Base-by-base conservation (phyloP, 2,888 invertebrate genomes). In the Orthosia incerta region DNA sequence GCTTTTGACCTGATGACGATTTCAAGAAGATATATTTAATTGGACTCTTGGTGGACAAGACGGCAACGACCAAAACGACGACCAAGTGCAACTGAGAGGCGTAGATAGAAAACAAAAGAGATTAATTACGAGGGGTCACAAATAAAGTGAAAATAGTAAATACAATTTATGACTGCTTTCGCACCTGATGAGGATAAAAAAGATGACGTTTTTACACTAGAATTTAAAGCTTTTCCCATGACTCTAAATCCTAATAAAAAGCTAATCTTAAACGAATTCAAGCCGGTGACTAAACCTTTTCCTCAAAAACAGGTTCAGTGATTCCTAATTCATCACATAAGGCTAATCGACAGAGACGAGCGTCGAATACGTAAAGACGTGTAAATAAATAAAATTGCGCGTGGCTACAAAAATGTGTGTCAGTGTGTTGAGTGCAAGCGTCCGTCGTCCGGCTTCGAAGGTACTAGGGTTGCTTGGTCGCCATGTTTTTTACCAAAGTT, bases 331-430 rank as follows among this genome's bases (percentile, higher is more conserved):
- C 82, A 85, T 85, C 85, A 71, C 83, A 76, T 75, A 76, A 74
- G 87, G 85, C 89, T 93, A 92, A 92, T 91, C 89, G 88, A 55
- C 64, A 55, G 89, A 89, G 87, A 80, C 82, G 84, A 76, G 61
- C 71, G 61, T 60, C 86, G 94, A 93, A 94, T 94, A 86, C 85
- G 88, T 90, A 92, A 93, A 93, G 87, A 88, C 88, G 90, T 87
- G 91, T 93, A 94, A 93, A 94, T 93, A 93, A 92, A 94, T 94
- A 93, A 94, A 94, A 93, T 90, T 88, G 92, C 90, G 87, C 84
- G 86, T 86, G 86, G 87, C 85, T 88, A 89, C 86, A 91, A 91
- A 93, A 91, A 94, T 95, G 93, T 95, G 87, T 93, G 95, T 94
- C 90, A 95, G 94, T 95, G 87, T 94, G 95, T 91, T 94, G 93